phyloP scores from a whole-genome alignment of 2,888 invertebrate species.

The Neria commutata region DNA sequence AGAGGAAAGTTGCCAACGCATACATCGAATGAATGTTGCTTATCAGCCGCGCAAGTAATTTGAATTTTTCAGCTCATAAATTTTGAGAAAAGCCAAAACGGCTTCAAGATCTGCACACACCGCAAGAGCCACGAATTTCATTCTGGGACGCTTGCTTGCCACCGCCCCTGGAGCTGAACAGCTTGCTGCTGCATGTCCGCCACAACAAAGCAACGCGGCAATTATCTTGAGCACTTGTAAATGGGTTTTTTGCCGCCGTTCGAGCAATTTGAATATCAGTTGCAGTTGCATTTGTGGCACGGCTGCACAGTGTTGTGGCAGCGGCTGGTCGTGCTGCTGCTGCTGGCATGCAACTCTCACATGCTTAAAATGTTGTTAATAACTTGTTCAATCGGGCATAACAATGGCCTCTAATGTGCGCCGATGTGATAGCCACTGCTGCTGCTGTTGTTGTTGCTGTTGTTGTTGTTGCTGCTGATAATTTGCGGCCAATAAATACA shows the following conservation, averaged over 20 bases:
- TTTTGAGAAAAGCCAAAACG: no score
- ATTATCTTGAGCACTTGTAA: slow-evolving; percentile 5
- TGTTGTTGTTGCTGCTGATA: not conserved
- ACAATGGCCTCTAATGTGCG: slow-evolving; percentile 16
- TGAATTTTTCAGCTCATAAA: no score
- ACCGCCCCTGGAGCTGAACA: no score
- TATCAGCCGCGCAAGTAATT: no score
- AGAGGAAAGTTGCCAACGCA: no score
- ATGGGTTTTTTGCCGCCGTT: slow-evolving; percentile 4
- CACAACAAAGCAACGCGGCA: no score
- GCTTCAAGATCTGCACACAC: no score
- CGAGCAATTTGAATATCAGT: not conserved
- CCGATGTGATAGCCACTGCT: not conserved
- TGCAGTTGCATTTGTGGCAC: not conserved
- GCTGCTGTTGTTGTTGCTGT: not conserved
- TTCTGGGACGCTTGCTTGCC: no score
- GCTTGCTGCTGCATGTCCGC: no score
- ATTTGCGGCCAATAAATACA: slow-evolving; percentile 18
- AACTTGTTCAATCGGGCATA: slow-evolving; percentile 22
- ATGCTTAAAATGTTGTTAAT: slow-evolving; percentile 11
- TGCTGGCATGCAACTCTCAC: not conserved
- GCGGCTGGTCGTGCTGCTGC: not conserved
- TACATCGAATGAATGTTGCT: no score
- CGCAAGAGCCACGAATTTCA: no score
- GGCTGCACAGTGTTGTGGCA: not conserved